Evolutionary conservation across 2,888 invertebrate genomes (phyloP), one percentile per base, ranked within the genome.

Genomic region (Papilio elwesi): DNA sequence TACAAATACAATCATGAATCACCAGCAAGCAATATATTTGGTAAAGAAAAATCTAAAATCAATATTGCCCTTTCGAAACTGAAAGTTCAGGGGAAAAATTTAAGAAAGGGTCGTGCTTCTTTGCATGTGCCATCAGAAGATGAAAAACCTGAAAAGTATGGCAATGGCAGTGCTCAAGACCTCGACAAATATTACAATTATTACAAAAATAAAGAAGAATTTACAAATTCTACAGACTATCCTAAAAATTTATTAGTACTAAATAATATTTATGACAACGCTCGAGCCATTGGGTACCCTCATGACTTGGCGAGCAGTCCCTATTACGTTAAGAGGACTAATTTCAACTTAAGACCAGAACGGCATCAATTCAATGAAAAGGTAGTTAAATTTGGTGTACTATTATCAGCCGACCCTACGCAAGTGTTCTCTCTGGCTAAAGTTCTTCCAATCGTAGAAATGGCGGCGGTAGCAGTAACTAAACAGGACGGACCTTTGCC

Each of bases 401-500:
- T 96, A 57, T 93, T 96, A 64, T 96, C 96, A 0, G 94, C 92
- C 51, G 95, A 95, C 83, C 91, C 94, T 1, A 88, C 89, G 47
- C 94, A 95, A 85, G 96, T 95, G 82, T 97, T 95, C 85, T 95
- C 96, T 70, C 82, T 96, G 76, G 93, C 91, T 10, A 95, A 95
- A 83, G 95, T 97, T 68, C 86, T 97, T 80, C 96, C 97, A 0
- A 96, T 96, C 52, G 92, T 97, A 66, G 95, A 95, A 77, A 90
- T 97, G 88, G 97, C 96, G 12, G 95, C 96, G 57, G 91, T 91
- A 59, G 94, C 95, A 64, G 95, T 97, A 15, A 95, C 95, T 0
- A 91, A 94, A 66, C 82, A 93, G 62, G 94, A 94, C 80, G 95
- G 95, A 0, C 92, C 95, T 13, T 87, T 97, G 43, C 95, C 96